These are phyloP conservation scores for Platichthys flesus DNA, from an alignment of 2,113 vertebrate genomes.

Conservation along the genomic window DNA sequence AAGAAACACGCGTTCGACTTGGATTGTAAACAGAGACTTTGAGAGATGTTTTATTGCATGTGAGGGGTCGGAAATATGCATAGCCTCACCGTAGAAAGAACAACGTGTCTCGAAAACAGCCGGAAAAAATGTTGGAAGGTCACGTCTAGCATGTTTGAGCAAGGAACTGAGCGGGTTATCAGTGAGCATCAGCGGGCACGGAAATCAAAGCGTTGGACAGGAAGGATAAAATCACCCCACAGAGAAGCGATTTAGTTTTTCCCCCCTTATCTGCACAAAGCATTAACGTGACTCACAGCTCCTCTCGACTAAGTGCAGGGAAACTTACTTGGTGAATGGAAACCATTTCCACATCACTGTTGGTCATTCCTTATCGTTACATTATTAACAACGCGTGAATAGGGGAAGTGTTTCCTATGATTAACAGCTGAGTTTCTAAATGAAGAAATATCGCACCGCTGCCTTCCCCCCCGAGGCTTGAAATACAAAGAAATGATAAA, in stretches of 20 bases:
- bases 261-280: slow-evolving; percentile 17
- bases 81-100: neutral
- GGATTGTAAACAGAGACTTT: slow-evolving; percentile 28
- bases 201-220: slow-evolving; percentile 26
- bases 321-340: slow-evolving; percentile 12
- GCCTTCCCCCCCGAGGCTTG: slow-evolving; percentile 14
- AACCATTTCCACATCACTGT: slow-evolving; percentile 33
- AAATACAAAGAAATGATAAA: slow-evolving; percentile 6
- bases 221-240: slow-evolving; percentile 36
- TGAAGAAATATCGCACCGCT: slow-evolving; percentile 34
- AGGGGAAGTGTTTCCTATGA: slow-evolving; percentile 46
- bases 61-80: neutral
- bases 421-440: slow-evolving; percentile 52
- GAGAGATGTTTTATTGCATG: slow-evolving; percentile 3
- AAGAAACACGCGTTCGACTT: slow-evolving; percentile 23
- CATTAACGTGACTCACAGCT: slow-evolving; percentile 40
- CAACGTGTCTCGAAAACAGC: neutral
- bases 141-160: slow-evolving; percentile 4
- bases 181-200: slow-evolving; percentile 20
- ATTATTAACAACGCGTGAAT: slow-evolving; percentile 56
- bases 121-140: slow-evolving; percentile 6
- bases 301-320: slow-evolving; percentile 6
- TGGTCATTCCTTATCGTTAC: slow-evolving; percentile 56
- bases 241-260: slow-evolving; percentile 26
- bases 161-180: slow-evolving; percentile 25